A percentile compares a stretch with the other conserved stretches of the same genome.
Conservation (phyloP, 1,140 invertebrate species). For the Vanessa atalanta region DNA sequence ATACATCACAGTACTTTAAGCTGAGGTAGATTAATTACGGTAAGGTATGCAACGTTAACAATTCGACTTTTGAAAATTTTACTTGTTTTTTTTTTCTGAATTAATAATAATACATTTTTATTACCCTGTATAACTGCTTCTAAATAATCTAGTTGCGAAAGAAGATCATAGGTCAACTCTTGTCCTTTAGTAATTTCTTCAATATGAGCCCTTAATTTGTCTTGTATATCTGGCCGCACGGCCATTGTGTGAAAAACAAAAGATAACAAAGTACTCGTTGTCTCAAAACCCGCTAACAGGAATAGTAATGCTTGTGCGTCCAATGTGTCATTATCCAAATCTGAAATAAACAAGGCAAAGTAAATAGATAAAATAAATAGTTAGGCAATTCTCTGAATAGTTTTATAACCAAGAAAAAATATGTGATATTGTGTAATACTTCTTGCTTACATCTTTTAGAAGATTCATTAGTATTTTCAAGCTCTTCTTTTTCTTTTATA, state of each 20-base stretch:
- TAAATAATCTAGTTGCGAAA: conserved; percentile 81
- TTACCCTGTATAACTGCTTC: conserved; percentile 79
- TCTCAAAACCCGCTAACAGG: conserved; percentile 79
- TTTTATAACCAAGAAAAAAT: no score
- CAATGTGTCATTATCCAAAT: conserved; percentile 71
- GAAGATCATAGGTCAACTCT: conserved; percentile 81
- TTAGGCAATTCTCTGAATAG: not conserved
- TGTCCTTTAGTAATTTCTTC: conserved; percentile 71
- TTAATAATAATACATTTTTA: not conserved
- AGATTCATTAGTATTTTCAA: conserved; percentile 39
- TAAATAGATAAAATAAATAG: not conserved
- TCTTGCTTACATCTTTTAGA: conserved; percentile 44
- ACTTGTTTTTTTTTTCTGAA: no score
- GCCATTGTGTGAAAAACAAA: conserved; percentile 83
- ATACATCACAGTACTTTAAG: no score
- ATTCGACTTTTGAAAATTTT: no score
- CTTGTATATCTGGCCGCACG: conserved; percentile 82
- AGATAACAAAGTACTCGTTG: conserved; percentile 79
- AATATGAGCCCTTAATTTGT: conserved; percentile 83
- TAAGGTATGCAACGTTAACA: no score
- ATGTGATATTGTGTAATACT: not conserved
- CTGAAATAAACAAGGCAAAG: conserved; percentile 54
- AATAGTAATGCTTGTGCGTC: conserved; percentile 74
- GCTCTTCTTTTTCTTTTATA: conserved; percentile 56
- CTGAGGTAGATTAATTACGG: no score